Percentiles rank a stretch among this genome's conserved stretches.
Conservation (phyloP, 64 coral and sea anemone species). For the Pocillopora verrucosa region DNA sequence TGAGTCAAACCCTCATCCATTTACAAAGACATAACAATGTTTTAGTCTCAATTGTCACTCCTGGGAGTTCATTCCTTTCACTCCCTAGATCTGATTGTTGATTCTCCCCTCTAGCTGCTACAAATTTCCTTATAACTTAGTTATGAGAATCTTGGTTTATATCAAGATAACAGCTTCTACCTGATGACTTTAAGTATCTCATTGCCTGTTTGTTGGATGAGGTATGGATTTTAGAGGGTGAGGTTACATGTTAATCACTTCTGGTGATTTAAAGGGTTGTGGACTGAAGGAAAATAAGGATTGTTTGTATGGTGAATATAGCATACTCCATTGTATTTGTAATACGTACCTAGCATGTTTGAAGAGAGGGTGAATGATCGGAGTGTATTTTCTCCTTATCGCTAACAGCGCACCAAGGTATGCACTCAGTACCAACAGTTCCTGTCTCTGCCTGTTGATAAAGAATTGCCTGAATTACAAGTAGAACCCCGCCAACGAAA, state of each 20-base stretch:
- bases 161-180: no score
- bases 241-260: neutral
- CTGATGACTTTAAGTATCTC: no score
- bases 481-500: no score
- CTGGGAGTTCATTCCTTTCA: no score
- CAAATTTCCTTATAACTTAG: no score
- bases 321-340: neutral
- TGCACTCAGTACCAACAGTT: slow-evolving; percentile 69
- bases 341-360: slow-evolving; percentile 78
- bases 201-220: neutral
- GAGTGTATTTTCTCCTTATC: slow-evolving; percentile 87
- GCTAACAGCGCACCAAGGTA: slow-evolving; percentile 88
- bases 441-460: slow-evolving; percentile 80
- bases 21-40: no score
- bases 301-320: neutral
- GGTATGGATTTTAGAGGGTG: neutral
- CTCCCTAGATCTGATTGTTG: no score
- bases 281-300: neutral
- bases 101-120: no score
- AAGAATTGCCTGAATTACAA: neutral
- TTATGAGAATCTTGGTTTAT: no score
- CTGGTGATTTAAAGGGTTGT: neutral
- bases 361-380: slow-evolving; percentile 80
- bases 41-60: no score
- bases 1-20: no score